Percentiles rank a stretch among this genome's conserved stretches.
Conservation (phyloP, 2,113 vertebrate genomes). For the Cyprinodon variegatus region DNA sequence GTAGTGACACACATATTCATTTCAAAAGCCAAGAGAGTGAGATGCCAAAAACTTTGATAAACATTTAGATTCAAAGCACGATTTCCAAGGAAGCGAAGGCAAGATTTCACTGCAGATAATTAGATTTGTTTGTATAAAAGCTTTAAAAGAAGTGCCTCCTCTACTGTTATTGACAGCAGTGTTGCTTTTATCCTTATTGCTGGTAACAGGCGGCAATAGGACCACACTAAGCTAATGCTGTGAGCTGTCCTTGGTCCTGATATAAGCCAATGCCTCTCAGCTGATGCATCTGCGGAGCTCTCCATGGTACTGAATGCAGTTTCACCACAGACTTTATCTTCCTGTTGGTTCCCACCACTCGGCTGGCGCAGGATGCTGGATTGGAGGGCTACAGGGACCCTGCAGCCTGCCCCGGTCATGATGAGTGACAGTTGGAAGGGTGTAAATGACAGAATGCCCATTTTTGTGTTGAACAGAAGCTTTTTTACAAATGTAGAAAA, state of each 20-base stretch:
- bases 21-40: slow-evolving; percentile 7
- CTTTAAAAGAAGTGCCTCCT: slow-evolving; percentile 11
- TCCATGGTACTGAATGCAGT: slow-evolving; percentile 51
- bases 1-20: slow-evolving; percentile 3
- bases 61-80: slow-evolving; percentile 10
- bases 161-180: slow-evolving; percentile 33
- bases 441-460: slow-evolving; percentile 33
- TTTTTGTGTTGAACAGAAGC: slow-evolving; percentile 19
- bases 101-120: slow-evolving; percentile 25
- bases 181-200: slow-evolving; percentile 11
- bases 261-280: slow-evolving; percentile 30
- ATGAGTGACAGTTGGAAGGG: slow-evolving; percentile 64
- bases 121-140: slow-evolving; percentile 19
- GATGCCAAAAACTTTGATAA: slow-evolving; percentile 16
- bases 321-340: slow-evolving; percentile 2
- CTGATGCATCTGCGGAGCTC: slow-evolving; percentile 32
- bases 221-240: background rate
- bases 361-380: slow-evolving; percentile 27
- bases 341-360: slow-evolving; percentile 12
- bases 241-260: slow-evolving; percentile 62
- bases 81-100: slow-evolving; percentile 12
- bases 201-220: background rate
- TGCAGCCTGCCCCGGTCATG: slow-evolving; percentile 51
- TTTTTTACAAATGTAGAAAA: background rate
- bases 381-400: slow-evolving; percentile 51